phyloP scores from a whole-genome alignment of 2,113 vertebrate genomes.

The Dunckerocampus dactyliophorus region DNA sequence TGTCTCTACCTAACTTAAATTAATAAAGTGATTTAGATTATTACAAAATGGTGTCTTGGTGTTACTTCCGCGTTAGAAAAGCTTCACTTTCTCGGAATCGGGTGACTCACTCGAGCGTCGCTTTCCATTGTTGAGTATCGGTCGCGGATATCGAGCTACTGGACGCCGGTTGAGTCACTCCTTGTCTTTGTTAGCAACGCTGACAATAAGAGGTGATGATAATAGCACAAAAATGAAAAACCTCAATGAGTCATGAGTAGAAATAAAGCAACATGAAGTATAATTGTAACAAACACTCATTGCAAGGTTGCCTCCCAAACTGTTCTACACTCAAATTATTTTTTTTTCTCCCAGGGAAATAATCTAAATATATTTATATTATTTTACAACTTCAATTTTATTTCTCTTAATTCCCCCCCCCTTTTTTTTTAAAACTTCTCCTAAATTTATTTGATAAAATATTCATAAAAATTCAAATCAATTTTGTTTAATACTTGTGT shows the following conservation, averaged over 20 bases:
- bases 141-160: too few relatives aligned
- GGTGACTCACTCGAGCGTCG: background rate
- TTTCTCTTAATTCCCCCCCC: too few relatives aligned
- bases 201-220: background rate
- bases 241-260: background rate
- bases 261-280: background rate
- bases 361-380: too few relatives aligned
- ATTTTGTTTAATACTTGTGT: too few relatives aligned
- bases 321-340: too few relatives aligned
- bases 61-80: conserved; percentile 3
- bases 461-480: too few relatives aligned
- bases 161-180: background rate
- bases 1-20: conserved; percentile 83
- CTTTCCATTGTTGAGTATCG: background rate
- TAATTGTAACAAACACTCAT: background rate
- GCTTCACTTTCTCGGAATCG: background rate
- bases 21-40: conserved; percentile 84
- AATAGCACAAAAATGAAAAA: background rate
- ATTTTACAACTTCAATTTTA: too few relatives aligned
- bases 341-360: too few relatives aligned
- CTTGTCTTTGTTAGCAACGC: background rate
- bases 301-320: too few relatives aligned
- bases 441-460: too few relatives aligned
- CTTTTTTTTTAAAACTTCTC: too few relatives aligned
- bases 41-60: conserved; percentile 50